phyloP scores from a whole-genome alignment of 2,797 vertebrate species.

The Chaunax sp. region DNA sequence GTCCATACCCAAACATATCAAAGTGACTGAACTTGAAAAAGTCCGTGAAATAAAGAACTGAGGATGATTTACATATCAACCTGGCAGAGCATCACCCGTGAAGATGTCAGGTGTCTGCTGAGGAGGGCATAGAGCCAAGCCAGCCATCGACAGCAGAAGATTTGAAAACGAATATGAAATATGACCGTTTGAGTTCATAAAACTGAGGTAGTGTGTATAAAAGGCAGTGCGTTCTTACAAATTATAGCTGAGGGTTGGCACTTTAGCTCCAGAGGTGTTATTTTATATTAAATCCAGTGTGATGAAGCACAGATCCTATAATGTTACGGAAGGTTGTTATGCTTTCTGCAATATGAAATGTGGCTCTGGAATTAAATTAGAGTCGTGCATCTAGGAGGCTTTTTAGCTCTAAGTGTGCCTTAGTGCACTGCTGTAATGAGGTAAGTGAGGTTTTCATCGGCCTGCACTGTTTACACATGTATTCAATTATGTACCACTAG shows the following conservation, averaged over 20 bases:
- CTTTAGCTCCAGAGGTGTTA: no score
- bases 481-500: conserved; percentile 16
- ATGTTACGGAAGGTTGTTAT: no score
- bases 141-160: no score
- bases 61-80: conserved; percentile 4
- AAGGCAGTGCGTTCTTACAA: background rate
- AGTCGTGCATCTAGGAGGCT: background rate
- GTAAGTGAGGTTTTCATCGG: conserved; percentile 7
- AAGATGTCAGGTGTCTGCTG: conserved; percentile 27
- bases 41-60: conserved; percentile 5
- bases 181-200: background rate
- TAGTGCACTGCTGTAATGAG: conserved; percentile 1
- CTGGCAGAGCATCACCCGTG: conserved; percentile 13
- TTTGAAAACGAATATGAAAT: no score
- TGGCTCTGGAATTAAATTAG: background rate
- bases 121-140: background rate
- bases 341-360: background rate
- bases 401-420: conserved; percentile 5
- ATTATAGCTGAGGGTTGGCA: no score
- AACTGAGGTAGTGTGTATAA: background rate
- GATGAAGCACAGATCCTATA: no score
- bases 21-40: conserved; percentile 11
- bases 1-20: no score
- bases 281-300: no score
- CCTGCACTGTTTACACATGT: conserved; percentile 26